phyloP scores from a whole-genome alignment of 2,888 invertebrate species.

The Parelbella ahira region DNA sequence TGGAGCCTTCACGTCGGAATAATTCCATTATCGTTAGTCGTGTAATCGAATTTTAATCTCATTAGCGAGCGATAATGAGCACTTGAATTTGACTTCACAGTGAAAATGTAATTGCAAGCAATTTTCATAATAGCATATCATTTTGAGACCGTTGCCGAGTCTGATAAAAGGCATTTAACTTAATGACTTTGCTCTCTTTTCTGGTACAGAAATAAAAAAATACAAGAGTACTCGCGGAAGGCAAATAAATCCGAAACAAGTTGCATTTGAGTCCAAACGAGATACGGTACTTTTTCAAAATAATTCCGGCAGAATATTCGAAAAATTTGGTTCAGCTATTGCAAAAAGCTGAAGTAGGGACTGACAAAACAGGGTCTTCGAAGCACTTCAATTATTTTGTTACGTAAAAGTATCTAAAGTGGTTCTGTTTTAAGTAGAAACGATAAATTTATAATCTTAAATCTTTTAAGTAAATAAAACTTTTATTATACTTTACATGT shows the following conservation, averaged over 20 bases:
- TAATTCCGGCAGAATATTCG: too few species aligned
- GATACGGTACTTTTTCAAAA: too few species aligned
- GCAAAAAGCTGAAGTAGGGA: too few species aligned
- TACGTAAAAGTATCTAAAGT: too few species aligned
- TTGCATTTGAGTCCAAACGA: too few species aligned
- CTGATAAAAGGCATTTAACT: not conserved
- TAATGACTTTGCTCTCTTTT: constrained; percentile 1
- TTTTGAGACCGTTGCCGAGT: constrained; percentile 1
- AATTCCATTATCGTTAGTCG: constrained; percentile 41
- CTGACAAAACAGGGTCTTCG: too few species aligned
- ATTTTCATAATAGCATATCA: constrained; percentile 2
- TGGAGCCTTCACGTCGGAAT: constrained; percentile 35
- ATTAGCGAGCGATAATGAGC: constrained; percentile 42
- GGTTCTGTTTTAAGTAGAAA: not conserved
- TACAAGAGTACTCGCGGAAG: too few species aligned
- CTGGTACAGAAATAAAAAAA: too few species aligned
- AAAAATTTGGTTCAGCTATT: too few species aligned
- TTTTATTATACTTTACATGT: not conserved
- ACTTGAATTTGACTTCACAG: constrained; percentile 32
- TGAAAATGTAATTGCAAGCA: not conserved
- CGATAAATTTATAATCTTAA: not conserved
- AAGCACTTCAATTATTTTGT: too few species aligned
- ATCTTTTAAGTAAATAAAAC: not conserved
- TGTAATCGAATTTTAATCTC: constrained; percentile 52
- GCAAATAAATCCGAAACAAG: too few species aligned